phyloP scores from a whole-genome alignment of 2,888 invertebrate genomes.

The Tricholauxania praeusta region DNA sequence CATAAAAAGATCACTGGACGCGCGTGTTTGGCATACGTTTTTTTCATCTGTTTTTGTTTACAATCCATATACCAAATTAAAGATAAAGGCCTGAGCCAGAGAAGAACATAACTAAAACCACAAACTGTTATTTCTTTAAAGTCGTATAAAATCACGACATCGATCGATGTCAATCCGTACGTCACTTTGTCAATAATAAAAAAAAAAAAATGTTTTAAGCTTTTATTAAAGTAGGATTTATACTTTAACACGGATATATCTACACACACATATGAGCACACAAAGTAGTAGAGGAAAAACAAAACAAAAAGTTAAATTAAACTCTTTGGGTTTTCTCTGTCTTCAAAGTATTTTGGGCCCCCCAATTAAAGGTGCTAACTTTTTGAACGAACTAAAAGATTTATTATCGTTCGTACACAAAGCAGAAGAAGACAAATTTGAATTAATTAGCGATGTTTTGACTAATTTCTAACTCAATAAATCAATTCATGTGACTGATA shows the following conservation, averaged over 20 bases:
- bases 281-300: not conserved
- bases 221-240: conserved; percentile 26
- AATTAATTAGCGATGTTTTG: conserved; percentile 13
- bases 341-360: not conserved
- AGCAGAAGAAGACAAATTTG: conserved; percentile 9
- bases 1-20: conserved; percentile 8
- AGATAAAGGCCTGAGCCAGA: not conserved
- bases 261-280: not conserved
- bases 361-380: conserved; percentile 36
- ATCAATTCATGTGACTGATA: conserved; percentile 8
- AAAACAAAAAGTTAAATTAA: not conserved
- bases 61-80: not conserved
- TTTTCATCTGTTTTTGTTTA: conserved; percentile 8
- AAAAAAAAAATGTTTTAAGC: not conserved
- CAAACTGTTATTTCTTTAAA: conserved; percentile 9
- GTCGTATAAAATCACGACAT: conserved; percentile 12
- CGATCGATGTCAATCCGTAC: not conserved
- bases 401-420: conserved; percentile 8
- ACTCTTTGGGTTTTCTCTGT: not conserved
- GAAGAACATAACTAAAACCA: not conserved
- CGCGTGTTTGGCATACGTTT: conserved; percentile 35
- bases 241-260: not conserved
- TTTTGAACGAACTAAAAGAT: conserved; percentile 29
- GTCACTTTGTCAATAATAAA: conserved; percentile 23
- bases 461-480: conserved; percentile 22